A percentile compares a stretch with the other conserved stretches of the same genome.
These are phyloP conservation scores for Synchiropus splendidus DNA, from an alignment of 2,113 vertebrate genomes.

Conservation along the genomic window DNA sequence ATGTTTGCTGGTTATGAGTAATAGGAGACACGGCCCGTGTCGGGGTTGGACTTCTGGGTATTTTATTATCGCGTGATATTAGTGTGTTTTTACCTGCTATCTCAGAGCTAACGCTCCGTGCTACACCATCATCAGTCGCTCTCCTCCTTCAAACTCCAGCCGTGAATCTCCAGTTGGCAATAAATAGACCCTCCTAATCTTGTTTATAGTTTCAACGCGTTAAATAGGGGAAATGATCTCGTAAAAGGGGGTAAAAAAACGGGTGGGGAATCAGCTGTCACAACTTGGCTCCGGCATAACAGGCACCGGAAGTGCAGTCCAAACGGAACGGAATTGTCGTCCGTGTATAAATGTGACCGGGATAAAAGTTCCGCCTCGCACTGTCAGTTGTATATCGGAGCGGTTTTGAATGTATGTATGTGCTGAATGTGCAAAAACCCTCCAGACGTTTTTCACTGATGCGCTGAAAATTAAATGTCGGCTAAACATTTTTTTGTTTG, in stretches of 20 bases:
- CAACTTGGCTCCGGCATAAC: constrained; percentile 53
- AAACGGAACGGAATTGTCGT: constrained; percentile 20
- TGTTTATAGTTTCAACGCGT: background rate
- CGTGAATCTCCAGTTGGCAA: constrained; percentile 7
- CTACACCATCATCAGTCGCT: constrained; percentile 57
- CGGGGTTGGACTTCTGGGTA: background rate
- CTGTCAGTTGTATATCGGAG: no score
- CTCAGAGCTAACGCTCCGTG: constrained; percentile 42
- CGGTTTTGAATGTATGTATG: no score
- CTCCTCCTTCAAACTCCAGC: constrained; percentile 14
- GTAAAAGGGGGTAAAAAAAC: constrained; percentile 9
- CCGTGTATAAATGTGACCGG: constrained; percentile 19
- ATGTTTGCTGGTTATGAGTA: no score
- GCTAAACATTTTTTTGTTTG: no score
- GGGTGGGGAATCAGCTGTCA: constrained; percentile 46
- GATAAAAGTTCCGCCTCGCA: constrained; percentile 29
- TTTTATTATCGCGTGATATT: constrained; percentile 15
- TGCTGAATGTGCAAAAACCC: background rate
- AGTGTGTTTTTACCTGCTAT: constrained; percentile 47
- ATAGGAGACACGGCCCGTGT: no score
- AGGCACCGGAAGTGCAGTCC: constrained; percentile 48
- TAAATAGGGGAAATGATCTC: background rate
- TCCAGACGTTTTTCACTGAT: no score
- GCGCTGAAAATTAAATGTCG: no score
- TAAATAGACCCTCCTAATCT: constrained; percentile 1